Evolutionary conservation across 2,113 vertebrate genomes (phyloP).

Genomic region (Sinocyclocheilus anophthalmus): DNA sequence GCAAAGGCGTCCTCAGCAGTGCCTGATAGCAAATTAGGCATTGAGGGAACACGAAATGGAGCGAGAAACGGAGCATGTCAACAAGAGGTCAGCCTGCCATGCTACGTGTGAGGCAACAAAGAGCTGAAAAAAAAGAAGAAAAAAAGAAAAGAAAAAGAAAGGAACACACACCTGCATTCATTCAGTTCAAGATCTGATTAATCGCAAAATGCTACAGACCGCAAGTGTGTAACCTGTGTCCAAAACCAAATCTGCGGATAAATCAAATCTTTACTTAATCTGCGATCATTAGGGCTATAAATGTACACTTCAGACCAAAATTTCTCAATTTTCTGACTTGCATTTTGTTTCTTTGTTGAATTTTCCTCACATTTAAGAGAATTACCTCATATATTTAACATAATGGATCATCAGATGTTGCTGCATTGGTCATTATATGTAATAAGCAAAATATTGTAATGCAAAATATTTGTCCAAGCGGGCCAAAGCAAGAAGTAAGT

Average conservation of each 20-base stretch:
- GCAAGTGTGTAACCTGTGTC: slow-evolving; percentile 15
- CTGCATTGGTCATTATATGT: neutral
- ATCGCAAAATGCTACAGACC: slow-evolving; percentile 23
- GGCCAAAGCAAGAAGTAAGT: slow-evolving; percentile 3
- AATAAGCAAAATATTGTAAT: neutral
- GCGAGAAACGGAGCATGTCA: slow-evolving; percentile 48
- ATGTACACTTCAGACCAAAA: slow-evolving; percentile 1
- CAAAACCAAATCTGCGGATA: slow-evolving; percentile 31
- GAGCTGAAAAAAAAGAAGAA: slow-evolving; percentile 47
- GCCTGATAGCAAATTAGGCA: slow-evolving; percentile 59
- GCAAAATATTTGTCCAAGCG: slow-evolving; percentile 28
- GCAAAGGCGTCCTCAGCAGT: slow-evolving; percentile 39
- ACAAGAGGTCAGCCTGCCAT: slow-evolving; percentile 43
- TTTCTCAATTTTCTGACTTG: neutral
- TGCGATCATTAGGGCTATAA: neutral
- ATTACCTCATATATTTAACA: neutral
- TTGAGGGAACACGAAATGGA: slow-evolving; percentile 52
- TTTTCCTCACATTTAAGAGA: neutral
- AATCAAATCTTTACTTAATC: slow-evolving; percentile 5
- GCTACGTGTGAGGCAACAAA: slow-evolving; percentile 51
- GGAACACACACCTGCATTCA: slow-evolving; percentile 53
- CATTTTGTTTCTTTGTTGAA: neutral
- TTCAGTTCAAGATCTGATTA: slow-evolving; percentile 54
- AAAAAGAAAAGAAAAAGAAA: slow-evolving; percentile 22
- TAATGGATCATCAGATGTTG: neutral